Evolutionary conservation across 2,888 invertebrate species (phyloP), one percentile per base, ranked within the genome.

Genomic region (Diadromus collaris): DNA sequence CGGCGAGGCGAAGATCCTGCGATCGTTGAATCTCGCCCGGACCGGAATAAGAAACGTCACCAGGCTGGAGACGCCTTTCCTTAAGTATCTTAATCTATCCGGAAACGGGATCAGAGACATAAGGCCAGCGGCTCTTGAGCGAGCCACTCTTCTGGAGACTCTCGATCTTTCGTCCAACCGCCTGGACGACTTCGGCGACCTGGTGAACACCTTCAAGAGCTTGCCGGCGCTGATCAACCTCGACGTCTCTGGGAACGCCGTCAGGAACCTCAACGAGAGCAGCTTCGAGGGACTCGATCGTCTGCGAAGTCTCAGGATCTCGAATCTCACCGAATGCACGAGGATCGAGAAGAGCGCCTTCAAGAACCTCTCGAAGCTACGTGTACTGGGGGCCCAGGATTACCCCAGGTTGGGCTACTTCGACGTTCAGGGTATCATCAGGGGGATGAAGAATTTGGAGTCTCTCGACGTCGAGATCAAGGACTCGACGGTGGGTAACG

Each of bases 1-100:
- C 1, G 95, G 95, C 34, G 97, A 97, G 88, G 97, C 97, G 0
- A 98, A 97, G 91, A 97, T 97, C 0, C 95, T 97, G 0, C 92
- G 97, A 54, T 94, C 95, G 75, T 91, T 98, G 16, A 97, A 96
- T 90, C 91, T 98, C 68, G 97, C 97, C 0, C 95, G 95, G 10
- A 96, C 96, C 4, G 95, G 96, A 13, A 95, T 97, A 41, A 93
- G 91, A 77, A 90, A 91, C 9, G 92, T 96, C 0, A 93, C 93
- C 0, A 93, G 95, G 76, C 89, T 97, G 34, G 96, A 98, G 91
- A 97, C 97, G 7, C 97, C 97, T 0, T 98, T 97, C 88, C 91
- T 98, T 68, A 94, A 95, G 82, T 92, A 92, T 76, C 91, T 98
- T 32, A 97, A 97, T 90, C 88, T 98, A 34, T 97, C 97, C 0